A percentile compares a stretch with the other conserved stretches of the same genome.
phyloP scores from a whole-genome alignment of 1,140 invertebrate genomes.

The Pinna nobilis region DNA sequence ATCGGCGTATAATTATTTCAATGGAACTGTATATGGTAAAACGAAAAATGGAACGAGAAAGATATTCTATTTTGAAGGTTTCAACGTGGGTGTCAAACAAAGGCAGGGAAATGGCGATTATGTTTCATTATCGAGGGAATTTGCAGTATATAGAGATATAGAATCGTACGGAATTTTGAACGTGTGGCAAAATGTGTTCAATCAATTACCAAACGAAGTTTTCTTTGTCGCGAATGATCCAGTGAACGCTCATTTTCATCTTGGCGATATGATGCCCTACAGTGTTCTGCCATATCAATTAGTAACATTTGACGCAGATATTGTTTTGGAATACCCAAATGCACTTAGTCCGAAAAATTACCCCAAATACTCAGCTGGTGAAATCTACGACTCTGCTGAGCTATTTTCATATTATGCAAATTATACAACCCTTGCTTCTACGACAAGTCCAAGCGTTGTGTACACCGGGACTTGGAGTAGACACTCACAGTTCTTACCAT shows the following conservation, averaged over 20 bases:
- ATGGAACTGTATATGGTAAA: conserved; percentile 41
- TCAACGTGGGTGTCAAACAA: conserved; percentile 43
- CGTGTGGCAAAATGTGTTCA: conserved; percentile 39
- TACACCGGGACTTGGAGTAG: conserved; percentile 39
- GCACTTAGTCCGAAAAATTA: conserved; percentile 37
- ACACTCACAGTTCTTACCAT: conserved; percentile 46
- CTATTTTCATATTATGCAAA: conserved; percentile 43
- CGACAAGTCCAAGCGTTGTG: conserved; percentile 4
- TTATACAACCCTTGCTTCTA: conserved; percentile 1
- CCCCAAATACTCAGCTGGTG: conserved; percentile 41
- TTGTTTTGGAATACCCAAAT: conserved; percentile 45
- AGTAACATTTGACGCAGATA: conserved; percentile 34
- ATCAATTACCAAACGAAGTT: conserved; percentile 40
- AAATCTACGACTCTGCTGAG: conserved; percentile 45
- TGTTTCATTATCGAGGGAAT: conserved; percentile 45
- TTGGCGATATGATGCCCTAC: not conserved
- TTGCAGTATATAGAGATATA: conserved; percentile 48
- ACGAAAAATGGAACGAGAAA: conserved; percentile 9
- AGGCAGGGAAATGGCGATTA: conserved; percentile 34
- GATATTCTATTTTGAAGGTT: conserved; percentile 50
- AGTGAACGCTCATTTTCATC: conserved; percentile 34
- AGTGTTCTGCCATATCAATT: conserved; percentile 13
- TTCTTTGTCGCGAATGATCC: conserved; percentile 51
- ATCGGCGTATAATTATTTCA: conserved; percentile 29
- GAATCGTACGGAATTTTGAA: conserved; percentile 41